Base-by-base conservation (phyloP, 1,140 invertebrate species). In the Nebria ingens region DNA sequence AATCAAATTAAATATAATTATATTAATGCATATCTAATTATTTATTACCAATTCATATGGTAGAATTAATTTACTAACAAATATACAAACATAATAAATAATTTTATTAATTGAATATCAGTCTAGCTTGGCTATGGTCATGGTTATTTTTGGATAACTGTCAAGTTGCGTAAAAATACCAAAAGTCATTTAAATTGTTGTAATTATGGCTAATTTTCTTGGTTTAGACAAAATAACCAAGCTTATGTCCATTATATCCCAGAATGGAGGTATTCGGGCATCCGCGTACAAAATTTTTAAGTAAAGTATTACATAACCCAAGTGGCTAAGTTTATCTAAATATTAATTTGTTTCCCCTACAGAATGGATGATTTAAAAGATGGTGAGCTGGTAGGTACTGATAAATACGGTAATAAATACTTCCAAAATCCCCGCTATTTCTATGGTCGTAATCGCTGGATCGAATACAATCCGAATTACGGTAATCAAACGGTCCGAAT, bases 321-420 rank as follows among this genome's bases (percentile, higher is more conserved):
- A 40, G 57, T 55, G 55, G 29, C 50, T 52, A 17, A n/a, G n/a
- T n/a, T 51, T 20, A 56, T 51, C 21, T 56, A 51, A 58, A 56
- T 62, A 59, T 56, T 49, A 61, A 56, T 56, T 25, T 57, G 23
- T 61, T 17, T 60, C 56, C 62, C 61, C 73, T 76, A 58, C 65
- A 92, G 93, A 67, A 83, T 82, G 62, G 94, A 98, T 76, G 86
- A 88, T 0, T 64, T 96, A 19, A 97, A 95, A 76, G 76, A 79
- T 40, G 95, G 95, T 19, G 83, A 72, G 0, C 68, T 93, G 0
- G 80, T 98, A n/a, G 97, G 97, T n/a, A 81, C 80, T 56, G 97
- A 99, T 71, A 87, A 92, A 69, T 94, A 84, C 72, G 96, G 97
- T 23, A 99, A 99, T 73, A 93, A 89, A 70, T 99, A 99, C 71